Conservation (phyloP, 2,113 vertebrate species). For the Cnemophilus loriae region DNA sequence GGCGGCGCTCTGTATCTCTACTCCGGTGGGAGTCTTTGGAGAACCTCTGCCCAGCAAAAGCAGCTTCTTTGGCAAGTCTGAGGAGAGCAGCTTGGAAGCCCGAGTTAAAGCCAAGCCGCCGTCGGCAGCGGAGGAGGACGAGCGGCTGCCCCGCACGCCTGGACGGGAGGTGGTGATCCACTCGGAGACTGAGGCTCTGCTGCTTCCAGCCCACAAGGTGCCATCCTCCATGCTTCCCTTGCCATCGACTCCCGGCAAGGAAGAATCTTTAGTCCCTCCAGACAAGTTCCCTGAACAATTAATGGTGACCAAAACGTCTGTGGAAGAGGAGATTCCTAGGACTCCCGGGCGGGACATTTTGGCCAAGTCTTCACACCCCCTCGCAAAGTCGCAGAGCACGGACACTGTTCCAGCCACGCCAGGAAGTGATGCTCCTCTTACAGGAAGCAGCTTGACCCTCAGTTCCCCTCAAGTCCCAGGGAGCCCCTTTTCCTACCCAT, state of each 20-base stretch:
- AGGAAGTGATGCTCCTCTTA: conserved; percentile 85
- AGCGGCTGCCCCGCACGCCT: conserved; percentile 71
- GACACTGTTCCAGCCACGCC: conserved; percentile 88
- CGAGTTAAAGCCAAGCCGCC: conserved; percentile 63
- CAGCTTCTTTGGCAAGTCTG: conserved; percentile 45
- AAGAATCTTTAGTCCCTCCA: conserved; percentile 64
- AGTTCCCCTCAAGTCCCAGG: conserved; percentile 89
- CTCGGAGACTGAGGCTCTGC: conserved; percentile 60
- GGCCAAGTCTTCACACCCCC: conserved; percentile 69
- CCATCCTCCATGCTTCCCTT: conserved; percentile 76
- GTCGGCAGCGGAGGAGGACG: conserved; percentile 59
- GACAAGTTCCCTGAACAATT: conserved; percentile 60
- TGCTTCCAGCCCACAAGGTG: conserved; percentile 53
- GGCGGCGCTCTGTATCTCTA: conserved; percentile 56
- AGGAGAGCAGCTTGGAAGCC: conserved; percentile 69
- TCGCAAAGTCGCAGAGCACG: conserved; percentile 88
- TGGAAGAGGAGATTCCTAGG: conserved; percentile 88
- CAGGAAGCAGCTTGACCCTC: conserved; percentile 83
- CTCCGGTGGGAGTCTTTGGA: conserved; percentile 72
- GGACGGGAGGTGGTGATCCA: conserved; percentile 62
- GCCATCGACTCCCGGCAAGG: conserved; percentile 64
- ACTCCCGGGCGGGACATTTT: conserved; percentile 88
- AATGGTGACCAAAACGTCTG: conserved; percentile 67
- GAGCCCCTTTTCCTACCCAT: conserved; percentile 93
- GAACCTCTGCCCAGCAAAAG: conserved; percentile 28